These are phyloP conservation scores for Drosophila putrida DNA, from an alignment of 2,888 invertebrate species.

Conservation along the genomic window DNA sequence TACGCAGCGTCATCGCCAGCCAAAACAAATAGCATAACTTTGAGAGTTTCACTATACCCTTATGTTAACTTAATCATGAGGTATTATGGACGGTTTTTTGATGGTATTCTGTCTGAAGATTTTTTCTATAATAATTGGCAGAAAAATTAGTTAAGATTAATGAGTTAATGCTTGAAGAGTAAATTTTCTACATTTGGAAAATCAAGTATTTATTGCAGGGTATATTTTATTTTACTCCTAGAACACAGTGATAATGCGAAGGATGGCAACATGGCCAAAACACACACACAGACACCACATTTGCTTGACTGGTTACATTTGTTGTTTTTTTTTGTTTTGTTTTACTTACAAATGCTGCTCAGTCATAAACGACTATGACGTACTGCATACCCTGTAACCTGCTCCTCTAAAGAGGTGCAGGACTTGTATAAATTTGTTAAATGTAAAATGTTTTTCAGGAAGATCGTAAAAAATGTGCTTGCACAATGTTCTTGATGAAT, in stretches of 20 bases:
- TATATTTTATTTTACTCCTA: neutral
- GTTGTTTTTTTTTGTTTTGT: constrained; percentile 28
- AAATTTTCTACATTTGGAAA: neutral
- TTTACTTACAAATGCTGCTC: constrained; percentile 30
- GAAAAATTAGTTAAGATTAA: neutral
- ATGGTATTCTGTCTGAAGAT: too few species aligned
- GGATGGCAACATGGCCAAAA: neutral
- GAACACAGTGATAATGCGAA: neutral
- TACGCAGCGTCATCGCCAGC: constrained; percentile 61
- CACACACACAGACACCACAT: neutral
- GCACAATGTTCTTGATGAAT: too few species aligned
- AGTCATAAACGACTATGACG: neutral
- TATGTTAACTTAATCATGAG: neutral
- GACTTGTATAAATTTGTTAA: too few species aligned
- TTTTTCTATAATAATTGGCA: neutral
- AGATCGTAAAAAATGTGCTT: too few species aligned
- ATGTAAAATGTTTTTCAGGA: too few species aligned
- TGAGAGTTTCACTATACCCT: constrained; percentile 37
- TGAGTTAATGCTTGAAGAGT: neutral
- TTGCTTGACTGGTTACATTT: constrained; percentile 25
- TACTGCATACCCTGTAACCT: neutral
- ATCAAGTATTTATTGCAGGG: neutral
- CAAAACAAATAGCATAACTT: constrained; percentile 72
- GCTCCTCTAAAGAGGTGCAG: too few species aligned
- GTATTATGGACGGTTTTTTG: too few species aligned